phyloP scores from a whole-genome alignment of 2,888 invertebrate species.

The Ophion obscuratus region DNA sequence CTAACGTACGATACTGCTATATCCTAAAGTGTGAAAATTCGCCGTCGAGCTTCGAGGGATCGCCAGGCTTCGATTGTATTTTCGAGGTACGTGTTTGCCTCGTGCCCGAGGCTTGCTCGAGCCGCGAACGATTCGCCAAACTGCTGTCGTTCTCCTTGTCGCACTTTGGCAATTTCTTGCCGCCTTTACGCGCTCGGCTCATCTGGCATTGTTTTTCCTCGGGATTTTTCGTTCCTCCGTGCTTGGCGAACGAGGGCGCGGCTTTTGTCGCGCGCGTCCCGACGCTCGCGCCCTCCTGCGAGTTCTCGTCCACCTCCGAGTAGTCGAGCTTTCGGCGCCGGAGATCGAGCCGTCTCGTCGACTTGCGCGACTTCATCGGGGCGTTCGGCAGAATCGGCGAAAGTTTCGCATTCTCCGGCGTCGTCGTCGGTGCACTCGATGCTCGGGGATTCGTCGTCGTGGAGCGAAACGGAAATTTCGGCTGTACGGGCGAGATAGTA shows the following conservation, averaged over 20 bases:
- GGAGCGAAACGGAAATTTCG: constrained; percentile 2
- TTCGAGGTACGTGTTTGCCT: constrained; percentile 23
- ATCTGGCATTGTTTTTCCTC: constrained; percentile 1
- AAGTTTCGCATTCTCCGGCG: constrained; percentile 45
- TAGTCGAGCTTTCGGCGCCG: constrained; percentile 75
- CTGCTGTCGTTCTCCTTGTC: constrained; percentile 68
- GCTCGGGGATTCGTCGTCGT: neutral
- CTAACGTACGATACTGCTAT: constrained; percentile 62
- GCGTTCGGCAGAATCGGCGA: constrained; percentile 64
- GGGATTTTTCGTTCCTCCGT: neutral
- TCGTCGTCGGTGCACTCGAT: constrained; percentile 9
- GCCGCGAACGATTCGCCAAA: constrained; percentile 25
- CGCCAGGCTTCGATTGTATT: constrained; percentile 19
- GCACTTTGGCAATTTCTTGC: constrained; percentile 12
- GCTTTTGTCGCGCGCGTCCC: neutral
- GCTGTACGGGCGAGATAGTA: constrained; percentile 3
- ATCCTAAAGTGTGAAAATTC: constrained; percentile 74
- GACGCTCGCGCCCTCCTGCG: constrained; percentile 16
- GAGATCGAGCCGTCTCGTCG: constrained; percentile 65
- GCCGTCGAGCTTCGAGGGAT: constrained; percentile 50
- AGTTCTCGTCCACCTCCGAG: constrained; percentile 65
- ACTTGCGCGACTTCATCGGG: constrained; percentile 72
- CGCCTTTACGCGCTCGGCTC: neutral
- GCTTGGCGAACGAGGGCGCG: neutral
- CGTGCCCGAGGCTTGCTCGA: neutral